phyloP scores from a whole-genome alignment of 2,888 invertebrate species.

The Noctua comes region DNA sequence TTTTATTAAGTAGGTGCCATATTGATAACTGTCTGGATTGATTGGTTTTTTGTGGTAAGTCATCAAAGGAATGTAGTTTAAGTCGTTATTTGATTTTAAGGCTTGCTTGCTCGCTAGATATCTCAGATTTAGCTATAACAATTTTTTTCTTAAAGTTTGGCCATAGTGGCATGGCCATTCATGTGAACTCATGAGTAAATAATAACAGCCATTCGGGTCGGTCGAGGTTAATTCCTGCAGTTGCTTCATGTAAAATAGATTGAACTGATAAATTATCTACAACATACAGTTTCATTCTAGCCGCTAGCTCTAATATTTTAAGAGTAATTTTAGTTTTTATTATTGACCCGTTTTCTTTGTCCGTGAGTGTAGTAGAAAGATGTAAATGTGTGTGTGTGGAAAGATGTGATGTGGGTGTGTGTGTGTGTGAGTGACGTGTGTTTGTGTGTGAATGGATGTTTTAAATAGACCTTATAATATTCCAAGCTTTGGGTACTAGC shows the following conservation, averaged over 20 bases:
- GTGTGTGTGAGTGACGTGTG: no score
- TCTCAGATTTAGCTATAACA: neutral
- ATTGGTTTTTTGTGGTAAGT: slow-evolving; percentile 6
- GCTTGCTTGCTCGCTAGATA: neutral
- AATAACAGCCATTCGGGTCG: neutral
- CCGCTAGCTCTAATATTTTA: no score
- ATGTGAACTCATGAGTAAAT: neutral
- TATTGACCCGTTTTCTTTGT: no score
- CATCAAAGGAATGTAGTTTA: neutral
- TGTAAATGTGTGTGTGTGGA: no score
- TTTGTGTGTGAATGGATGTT: neutral
- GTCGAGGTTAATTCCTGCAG: neutral
- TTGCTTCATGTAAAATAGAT: no score
- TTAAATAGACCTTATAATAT: neutral
- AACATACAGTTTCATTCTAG: no score
- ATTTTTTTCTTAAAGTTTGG: no score
- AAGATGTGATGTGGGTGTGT: no score
- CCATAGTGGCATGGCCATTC: no score
- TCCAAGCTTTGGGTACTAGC: neutral
- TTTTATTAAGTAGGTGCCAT: slow-evolving; percentile 27
- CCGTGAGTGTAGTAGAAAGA: no score
- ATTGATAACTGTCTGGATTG: slow-evolving; percentile 8
- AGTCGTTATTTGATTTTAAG: neutral
- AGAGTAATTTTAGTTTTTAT: no score
- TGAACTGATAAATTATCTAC: no score